Percentiles rank a stretch among this genome's conserved stretches.
Evolutionary conservation across 2,797 vertebrate species (phyloP).

Genomic region (Tragelaphus eurycerus): DNA sequence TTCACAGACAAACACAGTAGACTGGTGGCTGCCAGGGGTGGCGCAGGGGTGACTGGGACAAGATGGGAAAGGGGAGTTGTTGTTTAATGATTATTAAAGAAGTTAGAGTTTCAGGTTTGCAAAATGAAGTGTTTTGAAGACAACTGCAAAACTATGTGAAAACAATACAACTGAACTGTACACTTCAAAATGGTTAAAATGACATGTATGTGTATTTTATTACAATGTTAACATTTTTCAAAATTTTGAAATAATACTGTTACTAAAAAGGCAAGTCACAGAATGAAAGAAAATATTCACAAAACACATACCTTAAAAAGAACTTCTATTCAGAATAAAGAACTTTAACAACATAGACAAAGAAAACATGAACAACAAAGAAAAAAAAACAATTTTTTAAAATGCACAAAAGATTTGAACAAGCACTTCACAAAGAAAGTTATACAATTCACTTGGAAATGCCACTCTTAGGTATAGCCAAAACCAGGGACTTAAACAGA

Average conservation of each 20-base stretch:
- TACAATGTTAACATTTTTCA: not conserved
- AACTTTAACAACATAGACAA: not conserved
- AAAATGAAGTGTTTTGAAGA: not conserved
- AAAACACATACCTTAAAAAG: not conserved
- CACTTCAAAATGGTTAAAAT: not conserved
- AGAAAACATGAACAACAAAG: not conserved
- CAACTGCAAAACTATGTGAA: not conserved
- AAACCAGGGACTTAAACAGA: not conserved
- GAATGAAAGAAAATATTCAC: not conserved
- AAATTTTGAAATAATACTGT: not conserved
- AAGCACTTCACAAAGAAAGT: not conserved
- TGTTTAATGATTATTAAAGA: not conserved
- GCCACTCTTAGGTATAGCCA: not conserved
- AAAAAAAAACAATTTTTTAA: not conserved
- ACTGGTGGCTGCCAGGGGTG: not conserved
- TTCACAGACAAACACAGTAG: not conserved
- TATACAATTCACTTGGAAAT: not conserved
- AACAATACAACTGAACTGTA: not conserved
- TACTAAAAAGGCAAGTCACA: slow-evolving; percentile 31
- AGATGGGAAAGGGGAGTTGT: not conserved
- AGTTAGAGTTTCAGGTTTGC: not conserved
- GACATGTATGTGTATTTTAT: not conserved
- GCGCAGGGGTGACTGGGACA: not conserved
- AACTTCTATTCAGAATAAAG: not conserved
- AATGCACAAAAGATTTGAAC: not conserved